phyloP scores from a whole-genome alignment of 2,888 invertebrate species.

The Xylocampa areola region DNA sequence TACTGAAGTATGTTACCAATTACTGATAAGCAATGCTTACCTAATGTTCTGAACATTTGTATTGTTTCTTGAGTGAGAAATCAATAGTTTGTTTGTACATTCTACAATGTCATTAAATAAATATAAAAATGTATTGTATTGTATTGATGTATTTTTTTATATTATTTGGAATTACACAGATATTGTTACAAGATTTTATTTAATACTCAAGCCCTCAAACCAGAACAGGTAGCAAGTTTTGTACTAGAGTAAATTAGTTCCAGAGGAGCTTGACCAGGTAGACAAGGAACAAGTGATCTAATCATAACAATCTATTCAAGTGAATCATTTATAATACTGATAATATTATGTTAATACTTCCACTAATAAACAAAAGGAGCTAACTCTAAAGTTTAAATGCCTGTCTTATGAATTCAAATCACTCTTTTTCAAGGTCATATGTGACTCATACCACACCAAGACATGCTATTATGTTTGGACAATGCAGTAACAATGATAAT shows the following conservation, averaged over 20 bases:
- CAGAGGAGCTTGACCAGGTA: too few relatives aligned
- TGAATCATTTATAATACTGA: slow-evolving; percentile 11
- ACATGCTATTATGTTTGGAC: slow-evolving; percentile 59
- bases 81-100: too few relatives aligned
- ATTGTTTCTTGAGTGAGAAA: slow-evolving; percentile 16
- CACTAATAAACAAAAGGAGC: slow-evolving; percentile 40
- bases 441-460: slow-evolving; percentile 66
- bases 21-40: slow-evolving; percentile 53
- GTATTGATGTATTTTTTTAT: too few relatives aligned
- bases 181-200: too few relatives aligned
- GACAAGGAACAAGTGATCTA: slow-evolving; percentile 3
- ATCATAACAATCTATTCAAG: slow-evolving; percentile 4
- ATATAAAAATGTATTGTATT: too few relatives aligned
- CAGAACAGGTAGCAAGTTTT: too few relatives aligned
- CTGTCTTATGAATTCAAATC: slow-evolving; percentile 70
- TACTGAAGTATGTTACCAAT: slow-evolving; percentile 42
- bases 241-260: too few relatives aligned
- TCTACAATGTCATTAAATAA: too few relatives aligned
- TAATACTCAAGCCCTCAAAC: too few relatives aligned
- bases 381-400: slow-evolving; percentile 67
- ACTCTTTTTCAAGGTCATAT: slow-evolving; percentile 66
- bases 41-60: slow-evolving; percentile 33
- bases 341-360: slow-evolving; percentile 8
- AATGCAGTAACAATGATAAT: slow-evolving; percentile 47
- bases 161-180: not conserved